Base-by-base conservation (phyloP, 2,113 vertebrate species). In the Dunckerocampus dactyliophorus region DNA sequence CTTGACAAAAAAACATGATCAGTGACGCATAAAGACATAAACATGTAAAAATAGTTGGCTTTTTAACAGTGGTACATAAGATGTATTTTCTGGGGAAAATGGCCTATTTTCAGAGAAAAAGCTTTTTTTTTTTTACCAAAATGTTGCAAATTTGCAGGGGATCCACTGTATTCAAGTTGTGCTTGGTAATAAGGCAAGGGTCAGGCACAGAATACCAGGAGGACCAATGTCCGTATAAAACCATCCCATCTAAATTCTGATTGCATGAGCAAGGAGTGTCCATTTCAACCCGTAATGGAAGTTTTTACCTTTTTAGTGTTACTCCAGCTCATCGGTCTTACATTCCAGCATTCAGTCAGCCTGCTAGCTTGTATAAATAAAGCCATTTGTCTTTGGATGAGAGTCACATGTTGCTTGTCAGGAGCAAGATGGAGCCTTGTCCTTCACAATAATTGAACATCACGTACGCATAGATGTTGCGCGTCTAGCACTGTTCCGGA, bases 401-500 rank as follows among this genome's bases (percentile, higher is more conserved):
- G 54, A 82, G 71, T 82, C 77, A 82, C 74, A 76, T 75, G 75
- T 79, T 81, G 72, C 72, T 81, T 81, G 83, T 87, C 78, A 71
- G 77, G 42, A 67, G 72, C 75, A 37, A 76, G 77, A 73, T 72
- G 69, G 54, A 78, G 64, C 71, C 79, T 81, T 82, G 79, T 87
- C 74, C 77, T 85, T 86, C 69, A 76, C 72, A 71, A 75, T 83
- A 87, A 85, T 82, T 85, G 76, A 80, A 80, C 66, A 79, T 80
- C 78, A 76, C 63, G 12, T 73, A 72, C 59, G 77, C 77, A 71
- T 54, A 71, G 76, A 77, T 76, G 69, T 73, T 62, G 62, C 20
- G 39, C 34, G 13, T 82, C 71, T 66, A 81, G 62, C 75, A 59
- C 74, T 76, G 20, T 63, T 73, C 65, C 68, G 67, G 77, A 67